Evolutionary conservation across 2,797 vertebrate species (phyloP).

Genomic region (Aselliscus stoliczkanus): DNA sequence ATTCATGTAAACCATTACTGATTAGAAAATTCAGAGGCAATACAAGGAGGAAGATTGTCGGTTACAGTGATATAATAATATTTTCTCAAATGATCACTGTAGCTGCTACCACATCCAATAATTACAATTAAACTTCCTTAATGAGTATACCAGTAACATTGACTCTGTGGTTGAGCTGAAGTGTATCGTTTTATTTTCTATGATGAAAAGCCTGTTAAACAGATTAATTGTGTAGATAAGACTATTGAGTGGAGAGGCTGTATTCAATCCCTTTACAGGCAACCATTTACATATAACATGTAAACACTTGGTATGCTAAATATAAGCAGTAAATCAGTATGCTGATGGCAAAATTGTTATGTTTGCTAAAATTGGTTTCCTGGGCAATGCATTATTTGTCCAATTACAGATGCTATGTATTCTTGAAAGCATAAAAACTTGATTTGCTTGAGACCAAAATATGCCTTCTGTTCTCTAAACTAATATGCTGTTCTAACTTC

Average conservation of each 20-base stretch:
- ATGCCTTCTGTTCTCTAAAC: background rate
- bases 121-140: constrained; percentile 47
- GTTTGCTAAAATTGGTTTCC: background rate
- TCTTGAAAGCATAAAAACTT: background rate
- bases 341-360: background rate
- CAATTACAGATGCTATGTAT: constrained; percentile 2
- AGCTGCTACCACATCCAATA: background rate
- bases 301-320: constrained; percentile 24
- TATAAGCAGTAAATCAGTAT: constrained; percentile 19
- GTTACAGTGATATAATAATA: background rate
- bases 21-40: background rate
- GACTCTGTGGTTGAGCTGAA: constrained; percentile 21
- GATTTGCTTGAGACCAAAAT: background rate
- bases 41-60: background rate
- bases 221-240: constrained; percentile 19
- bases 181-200: background rate
- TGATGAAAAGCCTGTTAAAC: constrained; percentile 31
- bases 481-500: background rate
- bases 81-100: constrained; percentile 32
- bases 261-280: constrained; percentile 11
- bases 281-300: background rate
- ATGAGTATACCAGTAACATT: background rate
- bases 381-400: background rate
- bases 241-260: background rate
- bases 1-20: background rate